Percentiles rank a stretch among this genome's conserved stretches.
Conservation (phyloP, 2,888 invertebrate genomes). For the Lasioglossum pauxillum region DNA sequence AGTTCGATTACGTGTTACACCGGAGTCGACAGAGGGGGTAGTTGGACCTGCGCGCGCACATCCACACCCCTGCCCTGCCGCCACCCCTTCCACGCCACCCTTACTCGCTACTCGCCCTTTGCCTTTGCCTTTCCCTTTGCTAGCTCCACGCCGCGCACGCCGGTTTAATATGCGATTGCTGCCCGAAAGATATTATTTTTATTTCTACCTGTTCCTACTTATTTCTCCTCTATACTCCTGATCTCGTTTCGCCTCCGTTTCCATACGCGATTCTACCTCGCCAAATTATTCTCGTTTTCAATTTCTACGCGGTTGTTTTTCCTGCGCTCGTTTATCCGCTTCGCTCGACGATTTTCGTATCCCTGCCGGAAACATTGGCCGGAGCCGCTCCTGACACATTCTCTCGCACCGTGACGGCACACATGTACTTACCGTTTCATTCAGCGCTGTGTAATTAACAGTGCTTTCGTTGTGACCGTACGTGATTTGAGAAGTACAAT, state of each 20-base stretch:
- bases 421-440: not conserved
- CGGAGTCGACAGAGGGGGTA: slow-evolving; percentile 72
- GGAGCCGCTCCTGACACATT: not conserved
- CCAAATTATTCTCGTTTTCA: not conserved
- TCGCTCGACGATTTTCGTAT: not conserved
- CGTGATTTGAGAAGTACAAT: not conserved
- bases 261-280: not conserved
- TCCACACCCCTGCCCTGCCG: slow-evolving; percentile 57
- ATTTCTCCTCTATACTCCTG: not conserved
- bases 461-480: fast-evolving
- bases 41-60: slow-evolving; percentile 78
- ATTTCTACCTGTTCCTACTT: not conserved
- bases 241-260: not conserved
- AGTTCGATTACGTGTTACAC: slow-evolving; percentile 82
- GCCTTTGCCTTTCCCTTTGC: not conserved
- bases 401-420: not conserved
- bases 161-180: slow-evolving; percentile 6
- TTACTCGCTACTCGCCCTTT: slow-evolving; percentile 17
- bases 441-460: not conserved
- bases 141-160: not conserved
- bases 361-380: not conserved
- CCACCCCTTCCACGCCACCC: slow-evolving; percentile 30
- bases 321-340: not conserved
- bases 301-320: not conserved
- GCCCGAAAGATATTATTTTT: not conserved